A percentile compares a stretch with the other conserved stretches of the same genome.
Conservation (phyloP, 1,140 invertebrate species). For the Leptinotarsa lineolata region DNA sequence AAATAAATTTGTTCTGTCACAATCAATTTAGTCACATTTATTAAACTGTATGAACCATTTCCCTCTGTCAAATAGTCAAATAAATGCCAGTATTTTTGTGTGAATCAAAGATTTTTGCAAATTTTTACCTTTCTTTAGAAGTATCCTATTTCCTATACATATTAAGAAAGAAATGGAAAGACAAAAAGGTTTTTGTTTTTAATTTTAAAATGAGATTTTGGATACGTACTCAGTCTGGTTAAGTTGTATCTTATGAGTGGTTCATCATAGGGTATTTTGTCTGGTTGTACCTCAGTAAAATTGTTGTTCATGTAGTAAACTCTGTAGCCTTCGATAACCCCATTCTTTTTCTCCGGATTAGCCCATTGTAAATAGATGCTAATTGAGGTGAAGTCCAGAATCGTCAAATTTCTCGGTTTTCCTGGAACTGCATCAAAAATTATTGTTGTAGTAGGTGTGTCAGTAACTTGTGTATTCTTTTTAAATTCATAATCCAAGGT, state of each 20-base stretch:
- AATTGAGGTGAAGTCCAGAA: constrained; percentile 73
- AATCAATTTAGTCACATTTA: too few species aligned
- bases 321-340: constrained; percentile 70
- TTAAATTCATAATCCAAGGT: constrained; percentile 20
- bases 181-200: too few species aligned
- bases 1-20: too few species aligned
- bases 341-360: constrained; percentile 74
- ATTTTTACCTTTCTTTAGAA: too few species aligned
- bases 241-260: constrained; percentile 61
- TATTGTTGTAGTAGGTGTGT: constrained; percentile 43
- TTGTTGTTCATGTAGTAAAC: constrained; percentile 73
- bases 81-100: too few species aligned
- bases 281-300: constrained; percentile 66
- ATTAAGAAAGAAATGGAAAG: too few species aligned
- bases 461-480: constrained; percentile 33
- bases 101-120: too few species aligned
- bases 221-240: constrained; percentile 66
- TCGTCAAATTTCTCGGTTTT: constrained; percentile 79
- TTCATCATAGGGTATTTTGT: constrained; percentile 59
- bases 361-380: constrained; percentile 80
- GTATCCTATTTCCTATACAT: too few species aligned
- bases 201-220: too few species aligned
- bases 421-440: constrained; percentile 68
- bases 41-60: too few species aligned
- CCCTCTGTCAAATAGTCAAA: too few species aligned